phyloP scores from a whole-genome alignment of 2,888 invertebrate species.

The Drosophila paramelanica region DNA sequence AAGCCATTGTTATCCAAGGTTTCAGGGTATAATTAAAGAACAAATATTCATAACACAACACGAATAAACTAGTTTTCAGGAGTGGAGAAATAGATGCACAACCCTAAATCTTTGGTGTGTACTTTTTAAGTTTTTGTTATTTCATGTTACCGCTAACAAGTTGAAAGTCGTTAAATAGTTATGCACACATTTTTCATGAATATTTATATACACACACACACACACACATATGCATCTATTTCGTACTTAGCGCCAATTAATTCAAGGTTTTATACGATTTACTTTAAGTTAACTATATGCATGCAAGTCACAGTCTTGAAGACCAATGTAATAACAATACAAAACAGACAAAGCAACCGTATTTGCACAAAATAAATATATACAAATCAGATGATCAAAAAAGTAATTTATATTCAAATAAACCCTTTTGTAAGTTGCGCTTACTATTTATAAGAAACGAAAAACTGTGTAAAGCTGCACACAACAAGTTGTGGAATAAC shows the following conservation, averaged over 20 bases:
- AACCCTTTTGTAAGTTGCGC: conserved; percentile 34
- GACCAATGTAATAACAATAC: neutral
- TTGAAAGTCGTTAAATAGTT: too few species aligned
- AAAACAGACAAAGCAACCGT: neutral
- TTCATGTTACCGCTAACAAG: too few species aligned
- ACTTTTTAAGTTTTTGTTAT: too few species aligned
- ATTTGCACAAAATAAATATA: conserved; percentile 4
- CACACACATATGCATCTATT: neutral
- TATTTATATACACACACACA: too few species aligned
- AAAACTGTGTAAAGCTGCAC: neutral
- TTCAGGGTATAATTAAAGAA: too few species aligned
- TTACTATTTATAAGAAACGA: conserved; percentile 31
- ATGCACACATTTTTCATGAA: too few species aligned
- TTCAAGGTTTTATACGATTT: neutral
- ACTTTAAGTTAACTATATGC: neutral
- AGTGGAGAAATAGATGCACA: too few species aligned
- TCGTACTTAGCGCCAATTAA: neutral
- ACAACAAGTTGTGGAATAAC: conserved; percentile 54
- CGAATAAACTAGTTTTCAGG: too few species aligned
- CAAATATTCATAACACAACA: too few species aligned
- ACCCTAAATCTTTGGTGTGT: too few species aligned
- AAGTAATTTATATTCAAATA: conserved; percentile 55
- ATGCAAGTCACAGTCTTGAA: neutral
- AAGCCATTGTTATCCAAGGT: too few species aligned
- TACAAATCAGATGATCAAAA: conserved; percentile 6